Evolutionary conservation across 2,113 vertebrate species (phyloP), one percentile per base, ranked within the genome.

Genomic region (Setophaga coronata): DNA sequence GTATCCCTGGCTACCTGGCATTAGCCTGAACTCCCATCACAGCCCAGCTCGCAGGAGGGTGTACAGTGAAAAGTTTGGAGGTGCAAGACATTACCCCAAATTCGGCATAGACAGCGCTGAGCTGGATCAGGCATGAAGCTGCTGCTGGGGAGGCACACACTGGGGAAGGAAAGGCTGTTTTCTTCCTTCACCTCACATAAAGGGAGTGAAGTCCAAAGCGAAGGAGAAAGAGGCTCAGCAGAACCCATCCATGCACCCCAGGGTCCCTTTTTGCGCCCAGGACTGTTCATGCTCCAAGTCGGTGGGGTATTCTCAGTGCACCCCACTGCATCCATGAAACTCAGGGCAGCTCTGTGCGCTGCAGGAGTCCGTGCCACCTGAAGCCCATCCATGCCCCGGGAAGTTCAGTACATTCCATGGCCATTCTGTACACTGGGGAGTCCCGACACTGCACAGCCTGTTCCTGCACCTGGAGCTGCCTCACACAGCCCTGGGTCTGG

Each of bases 91-190:
- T 23, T 23, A 70, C 21, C 56, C 72, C 60, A 25, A 53, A 33
- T 47, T 43, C 0, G 0, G 38, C 1, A 2, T 7, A 54, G 25
- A 43, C 10, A 2, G 19, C 7, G 16, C 29, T 21, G 40, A 77
- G 74, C 50, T 4, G 3, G 29, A 38, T 43, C 20, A 54, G 19
- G 25, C 47, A 17, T 0, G 0, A 34, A 56, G 62, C 45, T 2
- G 14, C 83, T 51, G 67, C 50, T 42, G 2, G 23, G 14, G 6
- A 74, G 36, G 51, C 0, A 0, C 1, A 10, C 2, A 2, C 10
- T 14, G 29, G 26, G 3, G 13, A 34, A 29, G 9, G 10, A 80
- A 51, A 60, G 45, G 54, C 3, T 21, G 10, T 16, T 61, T 67
- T 56, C 42, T 57, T 7, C 36, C 20, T 87, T 83, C 1, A 10